These are phyloP conservation scores for Andricus grossulariae DNA, from an alignment of 1,140 invertebrate species.

Conservation along the genomic window DNA sequence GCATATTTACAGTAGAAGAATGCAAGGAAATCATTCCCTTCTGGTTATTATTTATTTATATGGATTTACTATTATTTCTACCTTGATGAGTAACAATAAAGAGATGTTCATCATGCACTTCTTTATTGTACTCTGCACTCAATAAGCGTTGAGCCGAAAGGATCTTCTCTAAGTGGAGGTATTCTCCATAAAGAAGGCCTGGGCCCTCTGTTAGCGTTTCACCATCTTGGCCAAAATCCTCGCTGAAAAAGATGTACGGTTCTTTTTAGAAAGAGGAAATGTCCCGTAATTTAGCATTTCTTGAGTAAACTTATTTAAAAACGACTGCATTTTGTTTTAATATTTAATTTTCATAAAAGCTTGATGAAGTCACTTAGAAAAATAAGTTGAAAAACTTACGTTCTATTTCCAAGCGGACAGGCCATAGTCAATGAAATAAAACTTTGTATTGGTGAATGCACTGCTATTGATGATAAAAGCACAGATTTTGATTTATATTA, in stretches of 20 bases:
- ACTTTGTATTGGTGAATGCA: background rate
- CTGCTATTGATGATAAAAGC: background rate
- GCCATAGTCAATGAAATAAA: conserved; percentile 51
- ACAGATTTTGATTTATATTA: background rate
- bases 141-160: conserved; percentile 90
- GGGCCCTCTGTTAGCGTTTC: conserved; percentile 79
- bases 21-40: background rate
- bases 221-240: conserved; percentile 72
- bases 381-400: conserved; percentile 50
- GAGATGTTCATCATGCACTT: conserved; percentile 96
- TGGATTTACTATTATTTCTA: conserved; percentile 65
- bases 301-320: no score
- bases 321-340: background rate
- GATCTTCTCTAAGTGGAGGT: conserved; percentile 93
- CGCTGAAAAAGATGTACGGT: conserved; percentile 46
- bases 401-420: conserved; percentile 60
- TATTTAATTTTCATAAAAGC: background rate
- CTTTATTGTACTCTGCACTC: conserved; percentile 81
- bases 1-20: background rate
- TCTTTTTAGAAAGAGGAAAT: no score
- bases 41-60: background rate
- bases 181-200: conserved; percentile 90
- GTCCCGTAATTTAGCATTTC: no score
- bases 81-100: conserved; percentile 99
- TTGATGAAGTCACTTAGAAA: background rate